Percentiles rank a stretch among this genome's conserved stretches.
phyloP scores from a whole-genome alignment of 2,113 vertebrate genomes.

The Nibea coibor region DNA sequence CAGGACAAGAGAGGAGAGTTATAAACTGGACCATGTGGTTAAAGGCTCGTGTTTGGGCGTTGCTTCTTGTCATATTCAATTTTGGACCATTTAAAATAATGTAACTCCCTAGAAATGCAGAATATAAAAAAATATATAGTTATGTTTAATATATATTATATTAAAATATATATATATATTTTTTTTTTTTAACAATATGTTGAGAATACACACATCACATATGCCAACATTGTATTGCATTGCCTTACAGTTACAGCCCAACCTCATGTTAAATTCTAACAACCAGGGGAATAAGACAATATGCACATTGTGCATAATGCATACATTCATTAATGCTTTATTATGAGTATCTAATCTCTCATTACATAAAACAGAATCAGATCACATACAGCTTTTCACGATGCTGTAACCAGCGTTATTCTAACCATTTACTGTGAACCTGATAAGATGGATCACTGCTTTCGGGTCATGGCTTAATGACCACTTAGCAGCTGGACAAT shows the following conservation, averaged over 20 bases:
- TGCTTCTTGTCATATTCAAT: not conserved
- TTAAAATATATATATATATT: too few species aligned
- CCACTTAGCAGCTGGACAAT: too few species aligned
- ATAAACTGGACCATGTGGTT: not conserved
- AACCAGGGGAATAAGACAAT: not conserved
- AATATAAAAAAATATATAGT: not conserved
- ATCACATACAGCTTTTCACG: not conserved
- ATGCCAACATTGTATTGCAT: not conserved
- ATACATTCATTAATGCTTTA: not conserved
- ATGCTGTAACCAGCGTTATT: not conserved
- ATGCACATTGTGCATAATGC: not conserved
- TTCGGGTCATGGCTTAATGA: not conserved
- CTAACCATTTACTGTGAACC: not conserved
- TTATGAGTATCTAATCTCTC: not conserved
- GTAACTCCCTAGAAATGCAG: not conserved
- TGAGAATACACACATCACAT: not conserved
- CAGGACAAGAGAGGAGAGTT: conserved; percentile 12
- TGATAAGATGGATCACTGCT: not conserved
- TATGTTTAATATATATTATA: too few species aligned
- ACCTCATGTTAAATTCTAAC: not conserved
- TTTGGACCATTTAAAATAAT: not conserved
- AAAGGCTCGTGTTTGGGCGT: not conserved
- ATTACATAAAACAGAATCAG: not conserved
- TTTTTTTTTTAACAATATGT: not conserved
- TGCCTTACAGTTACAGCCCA: too few species aligned